Evolutionary conservation across 2,888 invertebrate species (phyloP).

Genomic region (Dendrolimus pini): DNA sequence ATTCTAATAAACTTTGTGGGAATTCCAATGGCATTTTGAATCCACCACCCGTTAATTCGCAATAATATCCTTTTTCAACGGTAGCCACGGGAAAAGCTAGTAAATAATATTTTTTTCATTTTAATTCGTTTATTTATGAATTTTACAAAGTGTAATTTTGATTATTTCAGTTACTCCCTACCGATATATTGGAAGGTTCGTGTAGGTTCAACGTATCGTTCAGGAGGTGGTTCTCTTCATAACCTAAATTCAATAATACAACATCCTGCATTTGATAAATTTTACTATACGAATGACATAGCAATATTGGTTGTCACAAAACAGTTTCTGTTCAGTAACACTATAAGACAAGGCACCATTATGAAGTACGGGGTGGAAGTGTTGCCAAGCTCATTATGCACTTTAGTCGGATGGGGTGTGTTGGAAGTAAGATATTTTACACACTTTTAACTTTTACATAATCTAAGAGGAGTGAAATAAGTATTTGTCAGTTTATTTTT

Average conservation of each 20-base stretch:
- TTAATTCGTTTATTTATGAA: too few species aligned
- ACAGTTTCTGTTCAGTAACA: conserved; percentile 37
- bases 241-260: conserved; percentile 47
- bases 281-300: conserved; percentile 54
- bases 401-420: conserved; percentile 61
- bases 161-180: conserved; percentile 41
- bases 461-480: too few species aligned
- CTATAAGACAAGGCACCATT: conserved; percentile 53
- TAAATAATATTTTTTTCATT: too few species aligned
- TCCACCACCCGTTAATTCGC: too few species aligned
- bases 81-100: too few species aligned
- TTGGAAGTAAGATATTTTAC: conserved; percentile 32
- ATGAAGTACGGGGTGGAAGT: conserved; percentile 49
- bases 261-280: conserved; percentile 48
- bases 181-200: conserved; percentile 57
- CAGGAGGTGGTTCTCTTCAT: conserved; percentile 45
- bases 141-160: too few species aligned
- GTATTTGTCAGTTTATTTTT: too few species aligned
- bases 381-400: conserved; percentile 38
- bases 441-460: too few species aligned
- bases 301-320: conserved; percentile 44
- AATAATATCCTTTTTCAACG: too few species aligned
- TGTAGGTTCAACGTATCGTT: conserved; percentile 56
- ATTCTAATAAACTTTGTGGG: too few species aligned
- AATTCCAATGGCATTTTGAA: too few species aligned